These are phyloP conservation scores for Lamellibrachia satsuma DNA, from an alignment of 2,888 invertebrate genomes.

Conservation along the genomic window DNA sequence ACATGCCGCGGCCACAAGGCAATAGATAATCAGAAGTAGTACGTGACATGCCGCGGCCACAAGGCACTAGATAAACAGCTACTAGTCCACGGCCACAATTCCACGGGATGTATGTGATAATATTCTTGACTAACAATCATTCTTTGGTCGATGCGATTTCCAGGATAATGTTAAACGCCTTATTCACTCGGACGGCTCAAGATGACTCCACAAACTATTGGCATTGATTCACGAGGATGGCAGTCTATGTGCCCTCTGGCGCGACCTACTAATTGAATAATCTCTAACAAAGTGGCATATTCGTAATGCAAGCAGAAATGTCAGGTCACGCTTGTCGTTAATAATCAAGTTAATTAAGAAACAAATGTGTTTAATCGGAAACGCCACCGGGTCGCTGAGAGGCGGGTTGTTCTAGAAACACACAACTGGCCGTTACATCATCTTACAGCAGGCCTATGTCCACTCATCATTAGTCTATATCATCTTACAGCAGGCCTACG, in stretches of 20 bases:
- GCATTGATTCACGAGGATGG: too few relatives aligned
- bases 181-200: too few relatives aligned
- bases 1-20: not conserved
- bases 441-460: not conserved
- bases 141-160: too few relatives aligned
- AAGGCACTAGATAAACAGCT: not conserved
- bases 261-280: not conserved
- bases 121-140: too few relatives aligned
- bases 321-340: not conserved
- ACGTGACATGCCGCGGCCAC: not conserved
- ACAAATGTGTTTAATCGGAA: not conserved
- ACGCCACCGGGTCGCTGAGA: not conserved
- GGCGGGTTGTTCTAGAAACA: not conserved
- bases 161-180: too few relatives aligned
- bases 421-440: not conserved
- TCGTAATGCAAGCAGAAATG: not conserved
- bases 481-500: not conserved
- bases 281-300: not conserved
- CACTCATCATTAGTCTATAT: not conserved
- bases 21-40: not conserved
- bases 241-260: not conserved
- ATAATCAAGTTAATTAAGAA: not conserved
- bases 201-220: too few relatives aligned
- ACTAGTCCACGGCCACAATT: not conserved
- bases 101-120: too few relatives aligned